Evolutionary conservation across 2,888 invertebrate genomes (phyloP), one percentile per base, ranked within the genome.

Genomic region (Hololepta plana): DNA sequence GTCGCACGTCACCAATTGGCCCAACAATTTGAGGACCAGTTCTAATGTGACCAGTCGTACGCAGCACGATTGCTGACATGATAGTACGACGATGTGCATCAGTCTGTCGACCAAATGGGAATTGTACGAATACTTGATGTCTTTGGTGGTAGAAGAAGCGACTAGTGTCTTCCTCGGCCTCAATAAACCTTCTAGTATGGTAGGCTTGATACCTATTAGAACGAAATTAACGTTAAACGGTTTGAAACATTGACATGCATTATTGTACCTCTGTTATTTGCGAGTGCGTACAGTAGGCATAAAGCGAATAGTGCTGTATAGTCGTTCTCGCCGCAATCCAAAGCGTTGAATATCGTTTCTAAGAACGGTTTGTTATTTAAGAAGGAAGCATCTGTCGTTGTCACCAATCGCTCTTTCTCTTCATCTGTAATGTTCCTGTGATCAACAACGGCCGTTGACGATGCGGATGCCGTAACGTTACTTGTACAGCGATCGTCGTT

Each of bases 31-130:
- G 31, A 88, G 67, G 20, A 80, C 72, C 43, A 98, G 62, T 51
- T 96, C 93, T 35, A 95, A 60, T 0, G 95, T 95, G 4, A 91
- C 81, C 27, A 96, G 64, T 4, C 96, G 74, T 12, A 96, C 81
- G 49, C 77, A 75, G 40, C 84, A 80, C 12, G 77, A 85, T 73
- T 79, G 76, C 56, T 88, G 87, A 55, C 87, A 87, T 37, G 84
- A 80, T 28, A 74, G 62, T 28, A 73, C 69, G 14, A 90, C 74
- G 26, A 93, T 85, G 23, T 73, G 67, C 44, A 90, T 67, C 25
- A 93, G 56, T 46, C 77, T 76, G 31, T 88, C 84, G 24, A 88
- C 75, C 20, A 93, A 59, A 30, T 74, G 60, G 4, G 72, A 68
- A 48, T 87, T 88, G 51, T 90, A 93, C 41, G 72, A 71, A 33